phyloP scores from a whole-genome alignment of 2,113 vertebrate genomes.

The Columba janthina region DNA sequence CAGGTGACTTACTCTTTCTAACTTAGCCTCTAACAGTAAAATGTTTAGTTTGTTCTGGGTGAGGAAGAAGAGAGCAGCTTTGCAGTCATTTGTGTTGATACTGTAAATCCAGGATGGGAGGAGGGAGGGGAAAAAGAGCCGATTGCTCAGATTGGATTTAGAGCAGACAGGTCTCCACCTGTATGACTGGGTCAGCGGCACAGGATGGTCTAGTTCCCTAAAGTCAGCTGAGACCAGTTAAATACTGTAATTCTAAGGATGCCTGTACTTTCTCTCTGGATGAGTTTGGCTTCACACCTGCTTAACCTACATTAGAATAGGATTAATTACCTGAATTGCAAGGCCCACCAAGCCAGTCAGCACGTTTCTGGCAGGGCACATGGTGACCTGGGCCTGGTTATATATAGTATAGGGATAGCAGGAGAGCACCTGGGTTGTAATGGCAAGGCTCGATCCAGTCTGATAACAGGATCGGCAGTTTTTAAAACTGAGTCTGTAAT shows the following conservation, averaged over 20 bases:
- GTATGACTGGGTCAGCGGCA: slow-evolving; percentile 40
- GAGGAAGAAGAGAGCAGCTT: neutral
- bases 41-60: neutral
- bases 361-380: slow-evolving; percentile 72
- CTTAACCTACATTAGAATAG: slow-evolving; percentile 82
- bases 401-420: neutral
- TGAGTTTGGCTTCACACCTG: slow-evolving; percentile 73
- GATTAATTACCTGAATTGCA: slow-evolving; percentile 78
- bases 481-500: neutral
- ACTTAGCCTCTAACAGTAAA: neutral
- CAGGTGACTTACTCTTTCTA: neutral
- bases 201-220: slow-evolving; percentile 28
- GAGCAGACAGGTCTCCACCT: slow-evolving; percentile 28
- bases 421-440: slow-evolving; percentile 54
- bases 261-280: slow-evolving; percentile 60
- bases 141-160: slow-evolving; percentile 13
- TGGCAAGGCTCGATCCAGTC: neutral
- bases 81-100: neutral
- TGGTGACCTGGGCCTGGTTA: slow-evolving; percentile 63
- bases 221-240: slow-evolving; percentile 65
- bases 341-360: slow-evolving; percentile 67
- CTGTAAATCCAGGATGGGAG: neutral
- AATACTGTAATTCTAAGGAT: slow-evolving; percentile 40
- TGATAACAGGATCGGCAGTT: slow-evolving; percentile 65
- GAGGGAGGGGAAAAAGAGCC: neutral